phyloP scores from a whole-genome alignment of 2,797 vertebrate genomes.

The Aplochiton taeniatus region DNA sequence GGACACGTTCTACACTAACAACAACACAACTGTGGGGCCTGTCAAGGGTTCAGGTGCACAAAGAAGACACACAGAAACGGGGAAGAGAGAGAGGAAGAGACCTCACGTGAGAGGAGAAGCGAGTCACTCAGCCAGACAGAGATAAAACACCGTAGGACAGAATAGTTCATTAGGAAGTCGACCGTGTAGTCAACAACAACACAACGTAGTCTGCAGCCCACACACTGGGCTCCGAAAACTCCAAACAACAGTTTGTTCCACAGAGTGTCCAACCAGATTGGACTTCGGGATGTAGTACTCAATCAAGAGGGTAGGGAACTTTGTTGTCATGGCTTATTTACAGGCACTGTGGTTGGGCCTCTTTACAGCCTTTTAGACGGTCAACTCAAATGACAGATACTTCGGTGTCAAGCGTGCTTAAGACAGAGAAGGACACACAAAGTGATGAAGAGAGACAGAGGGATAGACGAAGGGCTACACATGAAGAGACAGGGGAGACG shows the following conservation, averaged over 20 bases:
- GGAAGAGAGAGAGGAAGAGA: constrained; percentile 28
- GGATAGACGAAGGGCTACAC: too few species aligned
- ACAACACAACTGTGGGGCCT: constrained; percentile 49
- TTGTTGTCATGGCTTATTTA: constrained; percentile 62
- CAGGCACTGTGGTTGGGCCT: constrained; percentile 36
- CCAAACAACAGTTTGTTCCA: not conserved
- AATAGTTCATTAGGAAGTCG: not conserved
- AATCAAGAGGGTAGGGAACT: constrained; percentile 42
- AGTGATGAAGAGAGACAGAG: too few species aligned
- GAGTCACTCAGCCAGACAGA: not conserved
- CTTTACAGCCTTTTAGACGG: constrained; percentile 54
- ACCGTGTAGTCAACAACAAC: not conserved
- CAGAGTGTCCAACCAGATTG: not conserved
- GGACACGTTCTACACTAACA: constrained; percentile 37
- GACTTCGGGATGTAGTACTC: constrained; percentile 28
- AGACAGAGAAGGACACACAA: too few species aligned
- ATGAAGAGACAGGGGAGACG: too few species aligned
- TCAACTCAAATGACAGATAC: constrained; percentile 50
- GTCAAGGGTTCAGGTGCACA: constrained; percentile 23
- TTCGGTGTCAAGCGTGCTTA: constrained; percentile 50
- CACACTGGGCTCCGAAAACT: too few species aligned
- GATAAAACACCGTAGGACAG: not conserved
- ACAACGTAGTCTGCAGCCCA: too few species aligned
- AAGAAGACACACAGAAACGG: not conserved
- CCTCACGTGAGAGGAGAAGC: not conserved